A percentile compares a stretch with the other conserved stretches of the same genome.
Evolutionary conservation across 92 coral and sea anemone species (phyloP).

Genomic region (Zoanthus solanderi): DNA sequence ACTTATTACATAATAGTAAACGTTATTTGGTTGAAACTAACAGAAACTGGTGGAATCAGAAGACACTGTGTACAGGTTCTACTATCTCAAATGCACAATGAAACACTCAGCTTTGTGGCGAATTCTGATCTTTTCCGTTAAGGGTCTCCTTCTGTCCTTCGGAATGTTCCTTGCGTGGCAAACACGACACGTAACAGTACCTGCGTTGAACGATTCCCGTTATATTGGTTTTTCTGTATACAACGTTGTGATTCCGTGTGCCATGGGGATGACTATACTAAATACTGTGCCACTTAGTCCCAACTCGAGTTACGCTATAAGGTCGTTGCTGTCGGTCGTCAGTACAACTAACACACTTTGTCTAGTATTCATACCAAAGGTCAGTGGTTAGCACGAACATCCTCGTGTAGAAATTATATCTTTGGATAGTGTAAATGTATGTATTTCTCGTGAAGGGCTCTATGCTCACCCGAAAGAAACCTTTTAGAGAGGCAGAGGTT

Average conservation of each 20-base stretch:
- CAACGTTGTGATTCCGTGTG: conserved; percentile 70
- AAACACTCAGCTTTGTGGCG: conserved; percentile 56
- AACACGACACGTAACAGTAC: conserved; percentile 58
- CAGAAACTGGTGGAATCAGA: conserved; percentile 54
- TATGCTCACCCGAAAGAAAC: too few relatives aligned
- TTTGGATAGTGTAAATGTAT: too few relatives aligned
- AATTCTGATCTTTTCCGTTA: conserved; percentile 59
- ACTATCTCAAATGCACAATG: conserved; percentile 53
- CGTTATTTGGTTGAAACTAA: not conserved
- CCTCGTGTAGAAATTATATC: too few relatives aligned
- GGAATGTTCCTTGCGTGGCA: conserved; percentile 75
- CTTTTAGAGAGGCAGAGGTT: too few relatives aligned
- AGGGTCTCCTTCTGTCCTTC: conserved; percentile 67
- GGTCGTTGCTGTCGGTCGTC: conserved; percentile 61
- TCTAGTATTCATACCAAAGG: conserved; percentile 73
- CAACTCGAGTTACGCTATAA: conserved; percentile 51
- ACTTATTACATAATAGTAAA: too few relatives aligned
- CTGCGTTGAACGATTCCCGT: conserved; percentile 68
- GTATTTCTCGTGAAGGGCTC: too few relatives aligned
- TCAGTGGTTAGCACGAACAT: not conserved
- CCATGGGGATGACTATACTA: conserved; percentile 66
- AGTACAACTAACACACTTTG: conserved; percentile 71
- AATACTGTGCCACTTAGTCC: conserved; percentile 59
- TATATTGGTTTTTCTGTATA: conserved; percentile 68
- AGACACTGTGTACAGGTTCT: conserved; percentile 55